Evolutionary conservation across 2,113 vertebrate genomes (phyloP).

Genomic region (Pipa parva): DNA sequence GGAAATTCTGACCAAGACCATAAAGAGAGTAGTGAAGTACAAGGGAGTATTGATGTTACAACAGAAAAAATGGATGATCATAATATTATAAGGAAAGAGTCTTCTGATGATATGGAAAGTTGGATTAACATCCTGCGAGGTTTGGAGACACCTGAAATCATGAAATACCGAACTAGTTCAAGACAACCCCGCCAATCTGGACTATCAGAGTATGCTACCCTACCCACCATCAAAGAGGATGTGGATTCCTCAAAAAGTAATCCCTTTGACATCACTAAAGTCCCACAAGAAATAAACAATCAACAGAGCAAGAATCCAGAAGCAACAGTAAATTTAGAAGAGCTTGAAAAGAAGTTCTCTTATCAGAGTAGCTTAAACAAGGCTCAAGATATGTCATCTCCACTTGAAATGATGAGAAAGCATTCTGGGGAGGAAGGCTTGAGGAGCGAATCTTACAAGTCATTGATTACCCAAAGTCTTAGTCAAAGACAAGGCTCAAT

Average conservation of each 20-base stretch:
- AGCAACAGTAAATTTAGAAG: conserved; percentile 15
- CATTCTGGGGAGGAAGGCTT: conserved; percentile 9
- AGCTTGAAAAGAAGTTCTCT: neutral
- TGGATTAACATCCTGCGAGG: conserved; percentile 80
- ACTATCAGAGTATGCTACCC: conserved; percentile 52
- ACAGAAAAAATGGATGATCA: neutral
- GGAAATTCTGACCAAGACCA: accelerated
- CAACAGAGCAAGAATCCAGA: conserved; percentile 46
- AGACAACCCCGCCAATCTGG: conserved; percentile 52
- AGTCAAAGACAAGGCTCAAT: conserved; percentile 52
- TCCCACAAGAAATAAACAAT: conserved; percentile 32
- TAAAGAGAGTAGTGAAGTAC: neutral
- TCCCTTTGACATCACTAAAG: neutral
- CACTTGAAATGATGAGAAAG: conserved; percentile 60
- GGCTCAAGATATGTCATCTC: neutral
- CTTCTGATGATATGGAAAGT: conserved; percentile 73
- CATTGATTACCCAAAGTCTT: conserved; percentile 36
- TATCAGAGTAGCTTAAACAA: neutral
- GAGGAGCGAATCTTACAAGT: conserved; percentile 19
- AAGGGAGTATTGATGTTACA: neutral
- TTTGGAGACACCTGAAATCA: conserved; percentile 73
- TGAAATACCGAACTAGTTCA: conserved; percentile 52
- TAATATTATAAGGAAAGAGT: conserved; percentile 37
- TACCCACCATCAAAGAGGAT: conserved; percentile 77
- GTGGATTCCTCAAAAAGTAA: conserved; percentile 36